These are phyloP conservation scores for Coendou prehensilis DNA, from an alignment of 2,797 vertebrate species.

Conservation along the genomic window DNA sequence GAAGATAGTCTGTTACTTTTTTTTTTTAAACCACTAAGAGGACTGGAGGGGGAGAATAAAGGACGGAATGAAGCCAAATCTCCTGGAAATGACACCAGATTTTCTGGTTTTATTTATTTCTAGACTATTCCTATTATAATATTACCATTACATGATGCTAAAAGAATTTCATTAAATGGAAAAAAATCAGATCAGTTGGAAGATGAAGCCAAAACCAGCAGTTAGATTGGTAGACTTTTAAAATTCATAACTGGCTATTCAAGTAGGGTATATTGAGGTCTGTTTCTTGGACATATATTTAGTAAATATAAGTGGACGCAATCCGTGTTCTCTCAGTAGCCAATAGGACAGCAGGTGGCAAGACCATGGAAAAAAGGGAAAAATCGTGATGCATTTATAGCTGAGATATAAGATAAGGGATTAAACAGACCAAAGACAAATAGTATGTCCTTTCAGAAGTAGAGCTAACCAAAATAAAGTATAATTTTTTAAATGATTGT, in stretches of 20 bases:
- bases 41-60: not conserved
- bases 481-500: not conserved
- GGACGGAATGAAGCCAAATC: conserved; percentile 17
- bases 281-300: not conserved
- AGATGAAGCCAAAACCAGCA: conserved; percentile 37
- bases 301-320: not conserved
- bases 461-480: not conserved
- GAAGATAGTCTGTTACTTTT: not conserved
- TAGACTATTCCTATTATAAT: not conserved
- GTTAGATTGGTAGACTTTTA: not conserved
- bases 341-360: not conserved
- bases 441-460: not conserved
- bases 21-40: not conserved
- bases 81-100: conserved; percentile 31
- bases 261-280: not conserved
- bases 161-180: conserved; percentile 48
- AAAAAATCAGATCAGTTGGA: not conserved
- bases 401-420: not conserved
- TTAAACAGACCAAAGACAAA: not conserved
- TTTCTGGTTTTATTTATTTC: conserved; percentile 23
- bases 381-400: not conserved
- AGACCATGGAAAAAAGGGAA: not conserved
- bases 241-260: not conserved
- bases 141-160: not conserved
- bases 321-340: not conserved